Base-by-base conservation (phyloP, 2,888 invertebrate species). In the Xylota sylvarum region DNA sequence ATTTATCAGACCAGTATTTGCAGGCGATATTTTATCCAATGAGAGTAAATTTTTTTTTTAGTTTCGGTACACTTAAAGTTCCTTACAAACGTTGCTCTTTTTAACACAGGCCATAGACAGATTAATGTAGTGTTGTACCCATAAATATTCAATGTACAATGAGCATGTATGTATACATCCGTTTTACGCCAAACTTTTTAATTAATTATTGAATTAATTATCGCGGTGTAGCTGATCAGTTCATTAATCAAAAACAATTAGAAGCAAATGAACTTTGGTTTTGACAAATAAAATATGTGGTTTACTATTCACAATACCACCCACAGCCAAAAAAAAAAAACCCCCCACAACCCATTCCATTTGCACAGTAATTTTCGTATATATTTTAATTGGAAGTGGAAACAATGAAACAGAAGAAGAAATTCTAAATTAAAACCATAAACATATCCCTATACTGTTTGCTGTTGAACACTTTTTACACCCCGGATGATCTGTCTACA, bases 381-480 rank as follows among this genome's bases (percentile, higher is more conserved):
- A n/a, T 23, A 56, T 43, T 32, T 32, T 43, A 58, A 46, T 58
- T 46, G 32, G 14, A 70, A 35, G 43, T 10, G 14, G 32, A 46
- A 46, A 46, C 35, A 70, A 55, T 55, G 55, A 74, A 46, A 55
- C 19, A 64, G 10, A 30, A 46, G 10, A 30, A 46, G 35, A 7
- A 58, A 10, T 48, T 50, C 30, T 48, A 50, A 77, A 77, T 77
- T 77, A 77, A 77, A 77, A 67, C 67, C 67, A 77, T 58, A 77
- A 77, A 77, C 58, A 58, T 48, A 50, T 58, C 56, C 56, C 12
- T 43, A 12, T 69, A 48, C 23, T 40, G 27, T 55, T 43, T 52
- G 37, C 58, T 37, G 5, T 30, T 37, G 64, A 27, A 56, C 27
- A 37, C 52, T 56, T 69, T 69, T 56, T 52, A 52, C 37, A 17